Percentiles rank a stretch among this genome's conserved stretches.
Evolutionary conservation across 2,797 vertebrate species (phyloP).

Genomic region (Psittacula echo): DNA sequence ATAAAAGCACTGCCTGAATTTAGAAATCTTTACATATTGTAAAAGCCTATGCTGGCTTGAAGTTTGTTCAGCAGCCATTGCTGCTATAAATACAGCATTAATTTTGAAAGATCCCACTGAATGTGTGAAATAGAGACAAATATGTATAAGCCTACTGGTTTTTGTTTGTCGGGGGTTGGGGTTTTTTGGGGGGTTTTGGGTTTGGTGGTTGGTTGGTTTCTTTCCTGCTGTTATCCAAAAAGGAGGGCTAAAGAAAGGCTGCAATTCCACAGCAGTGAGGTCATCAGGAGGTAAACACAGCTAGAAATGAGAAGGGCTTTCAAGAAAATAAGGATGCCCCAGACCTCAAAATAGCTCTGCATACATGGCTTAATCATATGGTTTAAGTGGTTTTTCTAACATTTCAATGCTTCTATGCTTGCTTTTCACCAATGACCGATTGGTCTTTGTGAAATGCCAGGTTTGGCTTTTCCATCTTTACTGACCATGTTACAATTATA

Average conservation of each 20-base stretch:
- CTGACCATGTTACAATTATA: neutral
- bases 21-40: neutral
- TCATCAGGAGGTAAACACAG: neutral
- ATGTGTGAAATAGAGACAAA: neutral
- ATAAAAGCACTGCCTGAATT: neutral
- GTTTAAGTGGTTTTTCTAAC: neutral
- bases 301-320: neutral
- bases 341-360: neutral
- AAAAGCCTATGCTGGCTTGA: neutral
- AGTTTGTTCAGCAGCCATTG: neutral
- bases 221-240: neutral
- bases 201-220: neutral
- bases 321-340: neutral
- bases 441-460: neutral
- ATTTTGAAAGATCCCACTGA: neutral
- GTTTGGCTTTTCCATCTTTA: neutral
- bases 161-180: neutral
- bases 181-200: neutral
- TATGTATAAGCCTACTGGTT: neutral
- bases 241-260: neutral
- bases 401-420: neutral
- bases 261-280: neutral
- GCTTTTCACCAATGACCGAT: neutral
- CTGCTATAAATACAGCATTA: neutral
- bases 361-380: fast-evolving